A percentile compares a stretch with the other conserved stretches of the same genome.
phyloP scores from a whole-genome alignment of 2,113 vertebrate species.

The Oreochromis aureus region DNA sequence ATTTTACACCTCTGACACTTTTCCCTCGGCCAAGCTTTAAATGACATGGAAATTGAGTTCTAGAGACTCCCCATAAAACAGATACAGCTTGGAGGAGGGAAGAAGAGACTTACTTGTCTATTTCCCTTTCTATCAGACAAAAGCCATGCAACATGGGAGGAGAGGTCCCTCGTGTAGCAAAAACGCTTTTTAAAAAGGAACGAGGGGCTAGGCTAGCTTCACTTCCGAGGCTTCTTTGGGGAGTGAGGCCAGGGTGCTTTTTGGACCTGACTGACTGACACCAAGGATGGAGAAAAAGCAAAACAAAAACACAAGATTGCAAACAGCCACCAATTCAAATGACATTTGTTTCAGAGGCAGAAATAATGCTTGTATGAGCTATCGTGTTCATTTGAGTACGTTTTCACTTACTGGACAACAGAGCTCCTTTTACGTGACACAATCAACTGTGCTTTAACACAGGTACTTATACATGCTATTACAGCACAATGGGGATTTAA shows the following conservation, averaged over 20 bases:
- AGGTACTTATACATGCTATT: not conserved
- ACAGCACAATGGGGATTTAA: not conserved
- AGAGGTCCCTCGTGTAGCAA: constrained; percentile 25
- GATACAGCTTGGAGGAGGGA: constrained; percentile 26
- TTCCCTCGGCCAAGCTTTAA: constrained; percentile 23
- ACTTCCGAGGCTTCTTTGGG: not conserved
- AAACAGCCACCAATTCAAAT: not conserved
- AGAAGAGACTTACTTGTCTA: constrained; percentile 16
- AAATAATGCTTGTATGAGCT: not conserved
- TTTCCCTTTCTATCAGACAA: constrained; percentile 37
- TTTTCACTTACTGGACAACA: not conserved
- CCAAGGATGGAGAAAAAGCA: not conserved
- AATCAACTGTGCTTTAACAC: not conserved
- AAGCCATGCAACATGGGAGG: constrained; percentile 5
- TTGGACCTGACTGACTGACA: constrained; percentile 14
- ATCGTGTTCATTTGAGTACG: not conserved
- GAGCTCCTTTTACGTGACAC: not conserved
- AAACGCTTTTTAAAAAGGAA: constrained; percentile 26
- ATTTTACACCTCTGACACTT: constrained; percentile 28
- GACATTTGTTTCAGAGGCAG: not conserved
- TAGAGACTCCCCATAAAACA: constrained; percentile 31
- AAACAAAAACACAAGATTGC: not conserved
- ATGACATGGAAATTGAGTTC: constrained; percentile 57
- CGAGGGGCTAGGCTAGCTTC: not conserved
- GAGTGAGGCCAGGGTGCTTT: not conserved